Conservation (phyloP, 2,797 vertebrate genomes). For the Chelon labrosus region DNA sequence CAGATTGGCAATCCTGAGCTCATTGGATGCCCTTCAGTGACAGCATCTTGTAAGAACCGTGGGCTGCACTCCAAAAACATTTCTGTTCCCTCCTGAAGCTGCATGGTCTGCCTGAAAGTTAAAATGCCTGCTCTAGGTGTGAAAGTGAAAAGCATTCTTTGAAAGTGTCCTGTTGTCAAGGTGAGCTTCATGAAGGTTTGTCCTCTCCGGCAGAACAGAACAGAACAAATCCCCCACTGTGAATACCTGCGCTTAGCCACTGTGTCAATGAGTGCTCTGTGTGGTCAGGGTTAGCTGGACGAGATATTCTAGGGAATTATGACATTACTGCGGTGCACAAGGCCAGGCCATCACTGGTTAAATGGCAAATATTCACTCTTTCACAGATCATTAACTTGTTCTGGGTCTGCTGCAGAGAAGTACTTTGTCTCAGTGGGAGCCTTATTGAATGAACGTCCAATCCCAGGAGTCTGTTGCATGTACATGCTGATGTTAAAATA, state of each 20-base stretch:
- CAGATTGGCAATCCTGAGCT: neutral
- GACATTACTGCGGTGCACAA: conserved; percentile 34
- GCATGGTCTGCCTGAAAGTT: conserved; percentile 2
- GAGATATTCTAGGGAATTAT: conserved; percentile 27
- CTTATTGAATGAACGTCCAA: neutral
- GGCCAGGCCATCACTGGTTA: conserved; percentile 39
- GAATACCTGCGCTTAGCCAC: conserved; percentile 12
- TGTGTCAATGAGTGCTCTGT: neutral
- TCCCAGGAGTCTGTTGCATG: neutral
- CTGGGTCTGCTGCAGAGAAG: conserved; percentile 2
- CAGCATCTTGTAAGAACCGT: conserved; percentile 2
- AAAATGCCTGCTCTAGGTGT: conserved; percentile 16
- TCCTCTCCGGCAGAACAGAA: conserved; percentile 17
- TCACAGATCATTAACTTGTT: conserved; percentile 45
- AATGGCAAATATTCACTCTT: conserved; percentile 22
- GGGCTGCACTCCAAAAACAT: conserved; percentile 24
- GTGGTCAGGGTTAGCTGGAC: neutral
- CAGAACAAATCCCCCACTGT: neutral
- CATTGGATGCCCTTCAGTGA: neutral
- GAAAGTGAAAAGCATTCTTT: conserved; percentile 14
- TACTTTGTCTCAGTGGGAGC: neutral
- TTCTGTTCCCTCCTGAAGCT: conserved; percentile 10
- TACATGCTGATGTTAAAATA: conserved; percentile 9
- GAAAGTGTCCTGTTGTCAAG: conserved; percentile 41
- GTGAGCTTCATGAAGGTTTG: conserved; percentile 31